These are phyloP conservation scores for Psittacula cyanocephala DNA, from an alignment of 2,113 vertebrate genomes.

Conservation along the genomic window DNA sequence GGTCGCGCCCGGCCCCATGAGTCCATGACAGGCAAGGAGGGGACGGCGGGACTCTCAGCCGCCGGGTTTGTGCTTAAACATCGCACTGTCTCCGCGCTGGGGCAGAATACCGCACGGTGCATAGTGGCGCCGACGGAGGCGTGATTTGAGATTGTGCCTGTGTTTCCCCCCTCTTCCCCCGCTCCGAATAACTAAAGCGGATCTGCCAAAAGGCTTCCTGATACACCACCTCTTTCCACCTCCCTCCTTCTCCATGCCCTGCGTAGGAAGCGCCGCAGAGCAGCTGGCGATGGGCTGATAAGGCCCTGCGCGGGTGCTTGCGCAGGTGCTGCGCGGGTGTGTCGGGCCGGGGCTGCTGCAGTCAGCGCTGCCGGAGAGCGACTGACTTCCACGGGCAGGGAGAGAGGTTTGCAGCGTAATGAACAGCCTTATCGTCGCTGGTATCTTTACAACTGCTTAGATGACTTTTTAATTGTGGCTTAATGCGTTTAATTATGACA, in stretches of 20 bases:
- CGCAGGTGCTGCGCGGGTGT: constrained; percentile 39
- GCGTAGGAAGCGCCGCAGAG: constrained; percentile 32
- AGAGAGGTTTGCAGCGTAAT: constrained; percentile 59
- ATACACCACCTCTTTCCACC: background rate
- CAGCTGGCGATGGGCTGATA: constrained; percentile 32
- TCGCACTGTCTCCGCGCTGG: background rate
- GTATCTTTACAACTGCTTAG: constrained; percentile 75
- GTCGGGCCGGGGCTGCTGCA: background rate
- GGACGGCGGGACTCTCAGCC: background rate
- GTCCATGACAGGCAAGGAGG: background rate
- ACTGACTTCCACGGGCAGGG: constrained; percentile 27
- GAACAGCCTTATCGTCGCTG: constrained; percentile 65
- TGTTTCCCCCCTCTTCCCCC: background rate
- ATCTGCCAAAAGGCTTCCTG: constrained; percentile 34
- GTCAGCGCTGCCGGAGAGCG: background rate
- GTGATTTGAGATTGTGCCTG: background rate
- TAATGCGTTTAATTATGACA: constrained; percentile 80
- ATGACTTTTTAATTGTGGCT: constrained; percentile 80
- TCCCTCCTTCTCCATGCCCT: too few species aligned
- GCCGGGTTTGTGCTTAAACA: background rate
- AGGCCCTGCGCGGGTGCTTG: background rate
- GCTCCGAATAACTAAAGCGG: background rate
- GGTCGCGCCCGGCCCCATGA: background rate
- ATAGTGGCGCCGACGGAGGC: background rate
- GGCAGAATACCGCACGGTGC: background rate